A percentile compares a stretch with the other conserved stretches of the same genome.
Evolutionary conservation across 2,888 invertebrate species (phyloP).

Genomic region (Athalia rosae): DNA sequence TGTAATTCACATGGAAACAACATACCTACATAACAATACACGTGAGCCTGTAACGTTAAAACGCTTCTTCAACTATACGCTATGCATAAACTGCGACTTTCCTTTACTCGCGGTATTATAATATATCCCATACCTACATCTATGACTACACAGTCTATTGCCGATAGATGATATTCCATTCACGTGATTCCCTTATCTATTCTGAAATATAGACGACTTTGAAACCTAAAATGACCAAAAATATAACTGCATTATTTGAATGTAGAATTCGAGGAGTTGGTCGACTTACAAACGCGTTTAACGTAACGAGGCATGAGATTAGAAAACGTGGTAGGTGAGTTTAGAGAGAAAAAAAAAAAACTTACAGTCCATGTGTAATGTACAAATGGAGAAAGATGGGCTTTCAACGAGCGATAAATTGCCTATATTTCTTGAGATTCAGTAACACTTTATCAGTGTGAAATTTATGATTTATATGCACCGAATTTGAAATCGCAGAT

Average conservation of each 20-base stretch:
- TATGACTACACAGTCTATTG: too few relatives aligned
- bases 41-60: constrained; percentile 9
- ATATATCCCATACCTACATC: too few relatives aligned
- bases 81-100: constrained; percentile 17
- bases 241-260: background rate
- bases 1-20: constrained; percentile 39
- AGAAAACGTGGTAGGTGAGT: constrained; percentile 10
- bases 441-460: too few relatives aligned
- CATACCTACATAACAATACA: constrained; percentile 32
- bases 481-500: background rate
- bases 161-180: too few relatives aligned
- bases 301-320: constrained; percentile 42
- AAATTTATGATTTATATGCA: too few relatives aligned
- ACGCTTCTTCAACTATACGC: constrained; percentile 24
- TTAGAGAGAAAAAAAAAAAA: constrained; percentile 28
- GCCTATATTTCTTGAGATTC: constrained; percentile 11
- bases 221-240: background rate
- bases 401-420: constrained; percentile 29
- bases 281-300: constrained; percentile 1
- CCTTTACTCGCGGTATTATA: constrained; percentile 3
- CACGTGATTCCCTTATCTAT: too few relatives aligned
- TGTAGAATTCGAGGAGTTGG: background rate
- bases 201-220: too few relatives aligned
- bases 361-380: background rate
- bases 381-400: constrained; percentile 13